Evolutionary conservation across 2,113 vertebrate genomes (phyloP).

Genomic region (Echinops telfairi): DNA sequence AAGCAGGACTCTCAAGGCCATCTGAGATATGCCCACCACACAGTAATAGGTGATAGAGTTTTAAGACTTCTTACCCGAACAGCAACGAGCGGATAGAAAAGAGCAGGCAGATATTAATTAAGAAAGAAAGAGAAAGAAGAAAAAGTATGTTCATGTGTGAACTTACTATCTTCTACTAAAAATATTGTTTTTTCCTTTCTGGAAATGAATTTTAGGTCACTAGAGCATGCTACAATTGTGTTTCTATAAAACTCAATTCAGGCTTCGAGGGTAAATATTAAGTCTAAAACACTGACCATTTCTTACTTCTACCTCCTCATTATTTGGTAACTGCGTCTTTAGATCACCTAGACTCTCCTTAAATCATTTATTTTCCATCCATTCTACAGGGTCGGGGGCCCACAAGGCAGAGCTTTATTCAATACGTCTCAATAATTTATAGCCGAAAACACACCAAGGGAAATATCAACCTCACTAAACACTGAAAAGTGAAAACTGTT

Average conservation of each 20-base stretch:
- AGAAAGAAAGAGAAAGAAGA: not conserved
- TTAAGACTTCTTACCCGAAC: not conserved
- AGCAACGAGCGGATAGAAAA: not conserved
- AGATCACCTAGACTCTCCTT: constrained; percentile 53
- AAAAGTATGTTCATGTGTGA: not conserved
- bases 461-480: constrained; percentile 66
- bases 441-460: constrained; percentile 62
- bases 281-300: constrained; percentile 42
- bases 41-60: not conserved
- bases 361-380: constrained; percentile 76
- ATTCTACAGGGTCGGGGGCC: constrained; percentile 59
- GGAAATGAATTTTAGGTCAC: constrained; percentile 49
- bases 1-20: not conserved
- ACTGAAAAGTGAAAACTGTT: constrained; percentile 69
- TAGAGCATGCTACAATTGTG: constrained; percentile 49
- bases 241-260: constrained; percentile 9
- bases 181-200: not conserved
- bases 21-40: not conserved
- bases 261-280: not conserved
- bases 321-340: constrained; percentile 62
- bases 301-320: constrained; percentile 48
- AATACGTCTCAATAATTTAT: constrained; percentile 74
- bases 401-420: constrained; percentile 65
- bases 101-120: not conserved
- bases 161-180: not conserved